A percentile compares a stretch with the other conserved stretches of the same genome.
Evolutionary conservation across 2,797 vertebrate genomes (phyloP).

Genomic region (Kryptolebias ocellatus): DNA sequence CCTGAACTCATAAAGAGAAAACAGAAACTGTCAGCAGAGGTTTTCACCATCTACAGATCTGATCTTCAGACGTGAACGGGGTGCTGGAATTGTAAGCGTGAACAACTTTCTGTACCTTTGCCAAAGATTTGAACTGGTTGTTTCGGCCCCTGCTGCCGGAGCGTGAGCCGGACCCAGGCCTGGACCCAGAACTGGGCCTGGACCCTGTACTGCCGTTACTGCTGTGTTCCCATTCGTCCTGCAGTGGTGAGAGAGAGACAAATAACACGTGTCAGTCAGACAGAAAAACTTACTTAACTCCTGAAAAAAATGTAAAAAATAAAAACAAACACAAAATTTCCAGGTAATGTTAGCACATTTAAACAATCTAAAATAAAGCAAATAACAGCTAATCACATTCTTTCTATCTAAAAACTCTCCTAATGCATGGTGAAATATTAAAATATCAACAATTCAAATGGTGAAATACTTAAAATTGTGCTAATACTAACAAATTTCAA

Average conservation of each 20-base stretch:
- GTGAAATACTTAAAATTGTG: no score
- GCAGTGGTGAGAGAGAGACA: neutral
- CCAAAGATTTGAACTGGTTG: conserved; percentile 81
- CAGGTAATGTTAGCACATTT: no score
- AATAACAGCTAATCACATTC: no score
- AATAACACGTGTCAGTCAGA: neutral
- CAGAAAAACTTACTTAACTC: neutral
- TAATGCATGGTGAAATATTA: no score
- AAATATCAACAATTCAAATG: no score
- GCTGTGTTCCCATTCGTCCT: conserved; percentile 90
- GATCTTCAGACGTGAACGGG: neutral
- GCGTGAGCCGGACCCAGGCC: conserved; percentile 83
- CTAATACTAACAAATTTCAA: no score
- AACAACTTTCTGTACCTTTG: conserved; percentile 75
- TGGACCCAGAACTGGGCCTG: conserved; percentile 82
- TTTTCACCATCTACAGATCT: no score
- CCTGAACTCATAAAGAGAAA: neutral
- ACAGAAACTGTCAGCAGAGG: no score
- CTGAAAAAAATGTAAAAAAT: neutral
- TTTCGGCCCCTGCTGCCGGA: conserved; percentile 83
- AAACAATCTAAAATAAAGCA: no score
- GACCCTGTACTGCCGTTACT: conserved; percentile 87
- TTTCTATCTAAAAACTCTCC: no score
- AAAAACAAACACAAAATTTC: neutral
- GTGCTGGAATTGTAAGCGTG: neutral